Evolutionary conservation across 2,113 vertebrate genomes (phyloP).

Genomic region (Gymnocephalus cernua): DNA sequence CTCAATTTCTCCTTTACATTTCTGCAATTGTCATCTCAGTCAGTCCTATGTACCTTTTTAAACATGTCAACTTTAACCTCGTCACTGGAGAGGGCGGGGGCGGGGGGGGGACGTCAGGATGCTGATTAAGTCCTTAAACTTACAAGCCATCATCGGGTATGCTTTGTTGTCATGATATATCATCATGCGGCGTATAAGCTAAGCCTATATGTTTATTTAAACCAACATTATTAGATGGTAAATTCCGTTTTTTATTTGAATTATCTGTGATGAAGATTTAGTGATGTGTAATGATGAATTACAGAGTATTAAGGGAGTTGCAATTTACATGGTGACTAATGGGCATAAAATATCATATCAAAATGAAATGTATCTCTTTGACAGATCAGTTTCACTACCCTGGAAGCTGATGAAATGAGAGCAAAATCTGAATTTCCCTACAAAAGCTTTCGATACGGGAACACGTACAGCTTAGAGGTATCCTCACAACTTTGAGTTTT

Average conservation of each 20-base stretch:
- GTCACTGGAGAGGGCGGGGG: not conserved
- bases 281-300: conserved; percentile 40
- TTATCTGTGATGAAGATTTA: conserved; percentile 14
- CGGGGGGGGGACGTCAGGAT: not conserved
- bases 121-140: not conserved
- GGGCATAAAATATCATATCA: conserved; percentile 50
- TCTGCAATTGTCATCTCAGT: not conserved
- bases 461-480: not conserved
- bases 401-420: conserved; percentile 23
- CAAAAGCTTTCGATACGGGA: not conserved
- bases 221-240: not conserved
- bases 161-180: not conserved
- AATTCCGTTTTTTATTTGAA: not conserved
- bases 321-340: conserved; percentile 42
- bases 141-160: not conserved
- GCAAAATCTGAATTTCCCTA: conserved; percentile 3
- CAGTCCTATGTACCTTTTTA: not conserved
- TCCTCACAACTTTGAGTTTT: not conserved
- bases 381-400: conserved; percentile 21
- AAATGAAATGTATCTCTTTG: conserved; percentile 52
- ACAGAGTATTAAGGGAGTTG: conserved; percentile 26
- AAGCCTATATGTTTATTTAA: not conserved
- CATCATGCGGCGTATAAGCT: not conserved
- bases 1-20: conserved; percentile 25
- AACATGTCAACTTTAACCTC: not conserved